These are phyloP conservation scores for Dasypus novemcinctus DNA, from an alignment of 2,113 vertebrate genomes.

Conservation along the genomic window DNA sequence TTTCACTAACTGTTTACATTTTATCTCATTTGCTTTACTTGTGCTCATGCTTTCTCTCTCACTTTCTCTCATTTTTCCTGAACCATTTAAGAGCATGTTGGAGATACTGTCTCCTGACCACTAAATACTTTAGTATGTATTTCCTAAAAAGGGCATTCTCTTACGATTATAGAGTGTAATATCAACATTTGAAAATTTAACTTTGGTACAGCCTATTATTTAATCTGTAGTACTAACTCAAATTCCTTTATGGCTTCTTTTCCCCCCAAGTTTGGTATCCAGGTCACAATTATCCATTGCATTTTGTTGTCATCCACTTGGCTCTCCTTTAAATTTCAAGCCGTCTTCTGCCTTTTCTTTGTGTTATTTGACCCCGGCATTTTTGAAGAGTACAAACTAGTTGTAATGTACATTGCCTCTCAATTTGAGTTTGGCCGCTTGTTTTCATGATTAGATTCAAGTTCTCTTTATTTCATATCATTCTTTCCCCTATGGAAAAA, in stretches of 20 bases:
- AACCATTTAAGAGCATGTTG: neutral
- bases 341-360: neutral
- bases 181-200: neutral
- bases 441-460: neutral
- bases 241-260: neutral
- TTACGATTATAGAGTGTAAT: neutral
- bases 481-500: neutral
- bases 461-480: neutral
- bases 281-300: rapidly evolving
- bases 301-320: neutral
- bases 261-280: neutral
- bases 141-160: neutral
- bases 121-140: neutral
- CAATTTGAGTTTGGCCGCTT: neutral
- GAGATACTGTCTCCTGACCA: neutral
- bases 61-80: neutral
- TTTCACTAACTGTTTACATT: neutral
- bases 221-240: neutral
- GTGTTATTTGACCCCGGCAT: neutral
- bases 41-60: neutral
- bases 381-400: neutral
- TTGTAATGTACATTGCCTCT: neutral
- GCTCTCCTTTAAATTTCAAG: neutral
- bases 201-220: neutral
- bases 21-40: neutral